Conservation (phyloP, 2,113 vertebrate species). For the Rhea americana region DNA sequence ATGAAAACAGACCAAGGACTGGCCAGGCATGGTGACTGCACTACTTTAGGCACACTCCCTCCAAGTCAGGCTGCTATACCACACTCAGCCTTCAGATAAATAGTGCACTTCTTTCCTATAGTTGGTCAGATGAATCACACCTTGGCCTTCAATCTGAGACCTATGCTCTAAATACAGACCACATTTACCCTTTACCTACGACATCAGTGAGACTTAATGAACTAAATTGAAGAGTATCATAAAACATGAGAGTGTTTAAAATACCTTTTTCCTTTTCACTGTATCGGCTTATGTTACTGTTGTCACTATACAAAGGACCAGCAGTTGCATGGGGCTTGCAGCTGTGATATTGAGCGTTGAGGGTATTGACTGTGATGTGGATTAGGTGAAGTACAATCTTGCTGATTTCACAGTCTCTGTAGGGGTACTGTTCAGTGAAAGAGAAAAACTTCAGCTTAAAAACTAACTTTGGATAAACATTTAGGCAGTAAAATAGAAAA, state of each 20-base stretch:
- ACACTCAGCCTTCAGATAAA: background rate
- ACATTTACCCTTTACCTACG: background rate
- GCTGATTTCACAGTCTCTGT: slow-evolving; percentile 96
- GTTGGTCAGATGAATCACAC: background rate
- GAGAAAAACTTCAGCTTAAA: slow-evolving; percentile 39
- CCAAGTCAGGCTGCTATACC: background rate
- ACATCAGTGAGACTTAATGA: background rate
- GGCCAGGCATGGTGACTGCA: background rate
- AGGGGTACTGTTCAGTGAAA: slow-evolving; percentile 87
- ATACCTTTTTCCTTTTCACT: slow-evolving; percentile 98
- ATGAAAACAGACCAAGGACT: background rate
- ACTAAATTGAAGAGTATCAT: background rate
- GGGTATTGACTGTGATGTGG: slow-evolving; percentile 97
- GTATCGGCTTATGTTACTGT: slow-evolving; percentile 97
- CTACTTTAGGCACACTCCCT: background rate
- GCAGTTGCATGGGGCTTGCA: slow-evolving; percentile 94
- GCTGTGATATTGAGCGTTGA: slow-evolving; percentile 98
- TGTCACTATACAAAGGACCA: slow-evolving; percentile 96
- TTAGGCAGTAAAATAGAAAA: slow-evolving; percentile 41
- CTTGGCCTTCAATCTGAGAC: background rate
- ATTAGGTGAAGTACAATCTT: slow-evolving; percentile 95
- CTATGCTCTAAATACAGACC: background rate
- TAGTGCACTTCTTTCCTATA: background rate
- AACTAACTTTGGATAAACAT: slow-evolving; percentile 31
- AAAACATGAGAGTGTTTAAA: slow-evolving; percentile 1